A percentile compares a stretch with the other conserved stretches of the same genome.
Evolutionary conservation across 1,140 invertebrate species (phyloP).

Genomic region (Paramacrobiotus metropolitanus): DNA sequence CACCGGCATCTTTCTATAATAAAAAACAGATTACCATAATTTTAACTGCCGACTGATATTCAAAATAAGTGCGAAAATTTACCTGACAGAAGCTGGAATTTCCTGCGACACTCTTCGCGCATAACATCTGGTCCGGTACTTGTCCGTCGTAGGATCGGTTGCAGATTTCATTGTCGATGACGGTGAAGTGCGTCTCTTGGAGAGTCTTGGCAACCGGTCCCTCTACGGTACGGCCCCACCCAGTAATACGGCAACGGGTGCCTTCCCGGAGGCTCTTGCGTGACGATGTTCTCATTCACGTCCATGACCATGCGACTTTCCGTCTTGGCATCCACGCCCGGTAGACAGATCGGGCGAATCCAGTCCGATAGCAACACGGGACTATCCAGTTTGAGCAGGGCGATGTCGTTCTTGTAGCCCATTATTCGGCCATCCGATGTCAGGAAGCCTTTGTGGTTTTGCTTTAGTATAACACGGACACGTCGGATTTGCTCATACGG

Average conservation of each 20-base stretch:
- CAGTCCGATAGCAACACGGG: conserved; percentile 10
- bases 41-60: too few species aligned
- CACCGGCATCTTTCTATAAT: conserved; percentile 1
- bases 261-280: background rate
- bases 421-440: background rate
- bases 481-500: background rate
- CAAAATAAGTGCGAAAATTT: background rate
- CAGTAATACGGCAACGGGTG: background rate
- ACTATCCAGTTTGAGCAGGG: conserved; percentile 11
- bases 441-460: background rate
- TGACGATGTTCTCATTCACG: background rate
- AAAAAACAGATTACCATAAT: background rate
- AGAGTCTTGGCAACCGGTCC: background rate
- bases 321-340: background rate
- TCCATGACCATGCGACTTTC: background rate
- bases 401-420: conserved; percentile 10
- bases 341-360: conserved; percentile 14
- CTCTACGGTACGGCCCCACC: background rate
- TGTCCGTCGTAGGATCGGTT: background rate
- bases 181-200: background rate
- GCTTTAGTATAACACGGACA: background rate
- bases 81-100: conserved; percentile 4
- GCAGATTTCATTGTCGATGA: background rate
- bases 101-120: background rate
- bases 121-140: background rate